Base-by-base conservation (phyloP, 2,888 invertebrate species). In the Pseudococcus jackbeardsleyi region DNA sequence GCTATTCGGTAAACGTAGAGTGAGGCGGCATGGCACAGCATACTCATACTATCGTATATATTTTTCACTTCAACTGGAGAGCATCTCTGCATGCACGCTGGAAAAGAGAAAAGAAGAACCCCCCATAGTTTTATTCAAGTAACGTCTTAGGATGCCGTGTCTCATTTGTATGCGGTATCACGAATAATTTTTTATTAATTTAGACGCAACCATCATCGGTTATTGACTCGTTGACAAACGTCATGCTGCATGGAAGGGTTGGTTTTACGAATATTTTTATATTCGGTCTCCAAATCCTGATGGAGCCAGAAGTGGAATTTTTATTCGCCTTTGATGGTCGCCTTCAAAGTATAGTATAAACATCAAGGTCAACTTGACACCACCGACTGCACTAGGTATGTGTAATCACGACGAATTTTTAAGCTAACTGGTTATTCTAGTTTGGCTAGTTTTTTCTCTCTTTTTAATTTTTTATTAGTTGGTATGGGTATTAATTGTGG, bases 101-200 rank as follows among this genome's bases (percentile, higher is more conserved):
- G 22, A 82, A 82, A 82, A 82, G 26, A 77, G 77, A 77, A 42
- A 39, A 88, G 59, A 88, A 77, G 77, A 88, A 64, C 88, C 82
- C 42, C 88, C 88, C 59, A 79, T 77, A 50, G 88, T 79, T 88
- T 88, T 88, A 88, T 88, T 88, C 88, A 88, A 82, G 88, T 79
- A 82, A 42, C 88, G 82, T 88, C 54, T 88, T 77, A 79, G 82
- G 79, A 88, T 88, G 77, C 88, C 88, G 42, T 54, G 54, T 82
- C 88, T 88, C 88, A 88, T 88, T 88, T 88, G 88, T 88, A 88
- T 88, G 88, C 88, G 82, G 88, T 77, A 88, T 88, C 88, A 88
- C 88, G 88, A 88, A 79, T 88, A 88, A 88, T 88, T 88, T 88
- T 88, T 88, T 88, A 88, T 88, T 88, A 88, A 88, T 88, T 79